These are phyloP conservation scores for Pseudoatta argentina DNA, from an alignment of 1,140 invertebrate genomes.

Conservation along the genomic window DNA sequence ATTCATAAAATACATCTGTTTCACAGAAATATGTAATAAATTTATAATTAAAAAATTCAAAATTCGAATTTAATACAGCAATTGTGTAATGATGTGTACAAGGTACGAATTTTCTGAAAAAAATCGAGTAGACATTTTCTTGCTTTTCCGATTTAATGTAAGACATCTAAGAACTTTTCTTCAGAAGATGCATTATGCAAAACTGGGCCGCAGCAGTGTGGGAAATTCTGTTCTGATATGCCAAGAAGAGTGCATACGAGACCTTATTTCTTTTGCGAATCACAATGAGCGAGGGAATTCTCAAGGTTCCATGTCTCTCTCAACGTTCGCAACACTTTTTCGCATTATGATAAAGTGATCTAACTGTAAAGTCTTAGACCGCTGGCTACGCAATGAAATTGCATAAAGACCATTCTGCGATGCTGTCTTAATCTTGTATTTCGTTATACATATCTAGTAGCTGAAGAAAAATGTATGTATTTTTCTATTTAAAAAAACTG, in stretches of 20 bases:
- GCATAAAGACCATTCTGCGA: slow-evolving; percentile 30
- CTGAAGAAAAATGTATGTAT: not conserved
- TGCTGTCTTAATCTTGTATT: slow-evolving; percentile 8
- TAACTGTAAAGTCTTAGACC: slow-evolving; percentile 53
- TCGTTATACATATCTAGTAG: not conserved
- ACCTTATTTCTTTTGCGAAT: slow-evolving; percentile 52
- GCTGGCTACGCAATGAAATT: slow-evolving; percentile 46
- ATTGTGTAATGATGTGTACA: not conserved
- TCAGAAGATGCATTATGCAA: slow-evolving; percentile 40
- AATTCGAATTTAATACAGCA: not conserved
- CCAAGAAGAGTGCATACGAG: slow-evolving; percentile 34
- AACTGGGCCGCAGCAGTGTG: slow-evolving; percentile 46
- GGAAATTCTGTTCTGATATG: slow-evolving; percentile 50
- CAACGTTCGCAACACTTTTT: not conserved
- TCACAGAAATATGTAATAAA: not conserved
- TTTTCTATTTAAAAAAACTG: not conserved
- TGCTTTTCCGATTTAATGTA: not conserved
- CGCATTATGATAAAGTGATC: slow-evolving; percentile 33
- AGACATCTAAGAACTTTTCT: not conserved
- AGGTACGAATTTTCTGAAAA: not conserved
- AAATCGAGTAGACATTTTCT: not conserved
- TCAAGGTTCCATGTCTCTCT: slow-evolving; percentile 31
- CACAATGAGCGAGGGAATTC: slow-evolving; percentile 40
- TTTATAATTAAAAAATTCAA: not conserved
- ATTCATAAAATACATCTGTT: not conserved